Base-by-base conservation (phyloP, 2,113 vertebrate genomes). In the Agapornis roseicollis region DNA sequence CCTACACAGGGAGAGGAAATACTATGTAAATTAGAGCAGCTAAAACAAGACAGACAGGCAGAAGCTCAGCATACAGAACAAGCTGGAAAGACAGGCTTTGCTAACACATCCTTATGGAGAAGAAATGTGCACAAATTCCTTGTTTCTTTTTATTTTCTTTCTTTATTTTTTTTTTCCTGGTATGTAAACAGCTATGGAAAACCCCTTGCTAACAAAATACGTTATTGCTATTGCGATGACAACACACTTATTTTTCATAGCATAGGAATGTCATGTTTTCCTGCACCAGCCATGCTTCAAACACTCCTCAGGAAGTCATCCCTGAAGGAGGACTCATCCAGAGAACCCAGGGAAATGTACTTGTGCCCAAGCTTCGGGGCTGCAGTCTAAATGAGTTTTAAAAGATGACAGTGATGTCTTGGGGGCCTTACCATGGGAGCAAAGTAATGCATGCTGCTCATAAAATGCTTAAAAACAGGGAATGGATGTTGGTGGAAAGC, bases 11-110 rank as follows among this genome's bases (percentile, higher is more conserved):
- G 47, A 93, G 89, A 96, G 96, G 96, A 97, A 96, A 93, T 88
- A 61, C 93, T 85, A 94, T 95, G 96, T 88, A 95, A 96, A 97
- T 95, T 42, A 91, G 71, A 55, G 49, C 60, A 94, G 93, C 93
- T 79, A 41, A 94, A 95, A 94, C 91, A 94, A 93, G 73, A 55
- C 55, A 71, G 89, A 66, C 89, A 89, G 79, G 41, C 87, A 93
- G 86, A 68, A 91, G 81, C 81, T 58, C 50, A 70, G 49, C 24
- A 68, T 71, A 42, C 60, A 86, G 79, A 91, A 28, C 55, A 71
- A 46, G 41, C 56, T 71, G 69, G 50, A 72, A n/a, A 80, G 41
- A 55, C 85, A 78, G 47, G 76, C 72, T 77, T 76, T 64, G 52
- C 41, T 52, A 77, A 7, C 25, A 17, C 71, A 80, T 65, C 2